Conservation (phyloP, 2,113 vertebrate species). For the Ailurus styani region DNA sequence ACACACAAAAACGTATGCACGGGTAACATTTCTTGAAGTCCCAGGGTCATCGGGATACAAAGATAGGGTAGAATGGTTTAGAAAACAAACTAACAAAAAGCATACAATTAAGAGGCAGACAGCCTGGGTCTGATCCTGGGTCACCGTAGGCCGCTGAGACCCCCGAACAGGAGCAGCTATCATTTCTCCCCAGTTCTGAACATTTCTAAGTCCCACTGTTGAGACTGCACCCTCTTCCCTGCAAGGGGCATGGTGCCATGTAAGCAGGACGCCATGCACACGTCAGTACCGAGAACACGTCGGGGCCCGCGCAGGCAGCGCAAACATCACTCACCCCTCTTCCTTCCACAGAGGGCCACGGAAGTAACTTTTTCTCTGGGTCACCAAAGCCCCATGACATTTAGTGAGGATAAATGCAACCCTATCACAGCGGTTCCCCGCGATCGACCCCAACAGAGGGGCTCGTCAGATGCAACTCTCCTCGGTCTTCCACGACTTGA, state of each 20-base stretch:
- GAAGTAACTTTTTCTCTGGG: neutral
- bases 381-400: neutral
- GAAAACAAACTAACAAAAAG: neutral
- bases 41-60: neutral
- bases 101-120: neutral
- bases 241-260: neutral
- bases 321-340: neutral
- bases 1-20: fast-evolving
- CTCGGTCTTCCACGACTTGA: neutral
- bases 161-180: neutral
- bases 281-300: fast-evolving
- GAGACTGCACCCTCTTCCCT: neutral
- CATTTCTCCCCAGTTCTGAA: neutral
- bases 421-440: neutral
- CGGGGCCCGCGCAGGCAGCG: neutral
- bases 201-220: neutral
- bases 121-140: neutral
- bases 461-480: neutral
- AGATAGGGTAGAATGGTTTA: neutral
- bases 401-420: neutral
- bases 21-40: neutral
- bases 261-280: neutral
- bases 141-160: neutral
- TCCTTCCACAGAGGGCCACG: neutral
- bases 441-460: neutral